phyloP scores from a whole-genome alignment of 1,140 invertebrate genomes.

The Potamilus streckersoni region DNA sequence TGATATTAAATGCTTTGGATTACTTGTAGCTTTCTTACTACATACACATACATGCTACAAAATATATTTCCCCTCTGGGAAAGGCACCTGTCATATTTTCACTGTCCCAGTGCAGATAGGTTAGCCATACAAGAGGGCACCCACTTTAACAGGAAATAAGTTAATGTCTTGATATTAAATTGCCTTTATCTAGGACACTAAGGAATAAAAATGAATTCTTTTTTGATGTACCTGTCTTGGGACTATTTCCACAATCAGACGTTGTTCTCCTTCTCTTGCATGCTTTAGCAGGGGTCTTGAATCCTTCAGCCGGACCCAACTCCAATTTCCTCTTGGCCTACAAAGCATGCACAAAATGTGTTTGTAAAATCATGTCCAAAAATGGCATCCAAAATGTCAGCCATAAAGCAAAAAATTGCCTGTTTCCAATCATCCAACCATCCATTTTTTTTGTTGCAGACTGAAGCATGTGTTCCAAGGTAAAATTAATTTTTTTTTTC shows the following conservation, averaged over 20 bases:
- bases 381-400: too few species aligned
- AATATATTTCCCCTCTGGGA: background rate
- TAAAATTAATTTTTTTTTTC: too few species aligned
- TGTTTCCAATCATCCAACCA: too few species aligned
- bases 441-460: too few species aligned
- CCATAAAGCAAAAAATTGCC: too few species aligned
- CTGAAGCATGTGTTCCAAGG: too few species aligned
- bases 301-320: conserved; percentile 49
- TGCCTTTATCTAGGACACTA: background rate
- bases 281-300: conserved; percentile 58
- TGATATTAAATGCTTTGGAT: too few species aligned
- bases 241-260: conserved; percentile 37
- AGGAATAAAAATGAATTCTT: background rate
- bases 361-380: too few species aligned
- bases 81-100: background rate
- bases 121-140: background rate
- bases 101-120: too few species aligned
- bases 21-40: too few species aligned
- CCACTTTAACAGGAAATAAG: background rate
- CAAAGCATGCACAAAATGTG: conserved; percentile 17
- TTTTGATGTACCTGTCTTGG: conserved; percentile 39
- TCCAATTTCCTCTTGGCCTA: conserved; percentile 60
- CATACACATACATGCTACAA: too few species aligned
- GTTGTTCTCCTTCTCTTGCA: conserved; percentile 49
- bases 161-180: background rate